Base-by-base conservation (phyloP, 2,797 vertebrate species). In the Sebastes diaconus region DNA sequence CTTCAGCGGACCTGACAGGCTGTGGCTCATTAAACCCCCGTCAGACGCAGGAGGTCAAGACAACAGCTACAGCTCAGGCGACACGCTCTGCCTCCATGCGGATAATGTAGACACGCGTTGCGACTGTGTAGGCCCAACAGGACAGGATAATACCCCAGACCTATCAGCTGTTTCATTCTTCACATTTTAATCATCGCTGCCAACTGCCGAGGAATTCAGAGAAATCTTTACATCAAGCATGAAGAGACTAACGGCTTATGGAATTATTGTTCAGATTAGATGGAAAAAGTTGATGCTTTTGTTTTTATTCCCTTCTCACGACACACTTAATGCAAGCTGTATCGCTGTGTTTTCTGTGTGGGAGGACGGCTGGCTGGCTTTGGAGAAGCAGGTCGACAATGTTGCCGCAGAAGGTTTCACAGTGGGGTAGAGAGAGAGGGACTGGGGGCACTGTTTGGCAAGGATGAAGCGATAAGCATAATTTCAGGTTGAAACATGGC, bases 11-110 rank as follows among this genome's bases (percentile, higher is more conserved):
- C 86, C 73, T 94, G 90, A 93, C 93, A 94, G 88, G 72, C 86
- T 59, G 87, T 27, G 87, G 77, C 92, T 94, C 93, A 93, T 94
- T 93, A 95, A 94, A 91, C 84, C 87, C 76, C 73, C 89, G 30
- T 93, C 93, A 92, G 85, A 92, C 66, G 18, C 89, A 50, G 58
- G 87, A 90, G 94, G 92, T 94, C 92, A 91, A 88, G 83, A 92
- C 87, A 88, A 87, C 88, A 83, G 79, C 84, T 69, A 82, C 70
- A 72, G 75, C 80, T 65, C 42, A 13, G 64, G 64, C 77, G 57
- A 78, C 84, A 39, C 76, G 8, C 80, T 54, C 50, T 61, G 68
- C 71, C 63, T 86, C 76, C 46, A 29, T 70, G 68, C 6, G 24
- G 61, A 65, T 70, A 32, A 79, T 71, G 57, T 67, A 50, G 54